A percentile compares a stretch with the other conserved stretches of the same genome.
Conservation (phyloP, 2,888 invertebrate genomes). For the Antitype chi region DNA sequence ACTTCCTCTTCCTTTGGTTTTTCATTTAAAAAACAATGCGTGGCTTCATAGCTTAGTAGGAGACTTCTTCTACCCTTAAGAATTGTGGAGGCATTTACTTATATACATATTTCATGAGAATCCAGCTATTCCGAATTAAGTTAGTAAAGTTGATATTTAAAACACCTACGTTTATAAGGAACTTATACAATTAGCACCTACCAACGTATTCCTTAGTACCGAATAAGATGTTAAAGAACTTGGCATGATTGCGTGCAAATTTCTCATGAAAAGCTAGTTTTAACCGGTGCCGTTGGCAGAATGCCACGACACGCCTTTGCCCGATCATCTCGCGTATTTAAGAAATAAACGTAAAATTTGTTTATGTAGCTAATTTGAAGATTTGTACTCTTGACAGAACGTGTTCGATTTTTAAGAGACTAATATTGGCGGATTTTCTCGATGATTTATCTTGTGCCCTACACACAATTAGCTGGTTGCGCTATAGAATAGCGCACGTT, state of each 20-base stretch:
- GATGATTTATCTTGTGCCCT: background rate
- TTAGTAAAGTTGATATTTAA: background rate
- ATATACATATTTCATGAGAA: background rate
- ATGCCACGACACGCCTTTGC: slow-evolving; percentile 61
- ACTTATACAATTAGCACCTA: slow-evolving; percentile 8
- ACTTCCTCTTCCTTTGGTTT: background rate
- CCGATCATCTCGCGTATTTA: slow-evolving; percentile 42
- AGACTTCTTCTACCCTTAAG: background rate
- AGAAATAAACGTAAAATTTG: slow-evolving; percentile 31
- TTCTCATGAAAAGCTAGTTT: slow-evolving; percentile 46
- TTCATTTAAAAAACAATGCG: background rate
- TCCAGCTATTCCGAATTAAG: background rate
- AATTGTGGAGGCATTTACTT: background rate
- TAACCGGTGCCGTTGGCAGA: slow-evolving; percentile 54
- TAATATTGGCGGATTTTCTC: slow-evolving; percentile 19
- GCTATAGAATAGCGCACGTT: too few relatives aligned
- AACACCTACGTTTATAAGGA: background rate
- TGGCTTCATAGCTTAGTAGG: background rate
- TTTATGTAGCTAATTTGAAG: slow-evolving; percentile 30
- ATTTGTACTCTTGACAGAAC: slow-evolving; percentile 21
- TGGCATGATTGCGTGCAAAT: slow-evolving; percentile 48
- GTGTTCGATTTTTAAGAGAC: slow-evolving; percentile 28
- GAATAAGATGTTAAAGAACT: slow-evolving; percentile 31
- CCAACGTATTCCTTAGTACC: background rate
- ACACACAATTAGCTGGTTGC: too few relatives aligned